phyloP scores from a whole-genome alignment of 64 coral and sea anemone species.

The Actinia equina region DNA sequence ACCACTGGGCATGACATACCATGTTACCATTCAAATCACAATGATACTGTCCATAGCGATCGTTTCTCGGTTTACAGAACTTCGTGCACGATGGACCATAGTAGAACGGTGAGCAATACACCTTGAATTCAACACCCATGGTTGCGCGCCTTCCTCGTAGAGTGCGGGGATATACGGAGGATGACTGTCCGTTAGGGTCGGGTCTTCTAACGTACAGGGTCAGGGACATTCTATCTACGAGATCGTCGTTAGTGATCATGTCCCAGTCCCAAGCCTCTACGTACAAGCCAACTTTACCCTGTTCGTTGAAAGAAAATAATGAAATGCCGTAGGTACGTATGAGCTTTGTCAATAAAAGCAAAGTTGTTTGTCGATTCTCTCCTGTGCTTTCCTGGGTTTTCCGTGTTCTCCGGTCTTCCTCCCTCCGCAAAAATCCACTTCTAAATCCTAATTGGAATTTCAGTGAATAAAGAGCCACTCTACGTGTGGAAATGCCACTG shows the following conservation, averaged over 20 bases:
- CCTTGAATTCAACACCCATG: conserved; percentile 16
- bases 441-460: too few relatives aligned
- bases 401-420: too few relatives aligned
- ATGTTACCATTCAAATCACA: conserved; percentile 55
- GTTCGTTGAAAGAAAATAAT: background rate
- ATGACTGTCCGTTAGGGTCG: conserved; percentile 2
- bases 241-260: conserved; percentile 33
- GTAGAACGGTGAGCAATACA: conserved; percentile 25
- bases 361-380: background rate
- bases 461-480: too few relatives aligned
- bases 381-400: too few relatives aligned
- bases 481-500: too few relatives aligned
- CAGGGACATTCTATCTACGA: conserved; percentile 41
- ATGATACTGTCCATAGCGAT: conserved; percentile 26
- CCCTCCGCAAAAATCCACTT: too few relatives aligned
- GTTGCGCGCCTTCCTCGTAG: background rate
- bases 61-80: conserved; percentile 18
- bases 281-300: conserved; percentile 58
- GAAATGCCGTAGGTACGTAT: background rate
- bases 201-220: conserved; percentile 15
- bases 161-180: background rate
- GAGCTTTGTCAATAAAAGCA: background rate
- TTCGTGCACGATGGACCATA: conserved; percentile 54
- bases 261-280: conserved; percentile 76
- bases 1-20: conserved; percentile 32